phyloP scores from a whole-genome alignment of 1,140 invertebrate species.

The Sarcophaga bullata region DNA sequence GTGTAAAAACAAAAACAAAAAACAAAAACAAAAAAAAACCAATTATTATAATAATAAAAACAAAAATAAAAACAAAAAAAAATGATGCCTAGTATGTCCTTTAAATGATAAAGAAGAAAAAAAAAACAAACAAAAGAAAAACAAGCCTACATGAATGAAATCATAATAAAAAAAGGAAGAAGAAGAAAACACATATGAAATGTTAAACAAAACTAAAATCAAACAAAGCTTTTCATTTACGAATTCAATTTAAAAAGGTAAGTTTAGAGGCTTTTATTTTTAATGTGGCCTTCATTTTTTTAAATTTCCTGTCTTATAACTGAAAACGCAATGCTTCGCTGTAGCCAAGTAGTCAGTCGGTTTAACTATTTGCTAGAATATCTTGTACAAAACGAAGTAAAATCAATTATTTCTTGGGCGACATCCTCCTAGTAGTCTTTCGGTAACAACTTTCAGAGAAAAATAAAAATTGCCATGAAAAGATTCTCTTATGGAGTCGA shows the following conservation, averaged over 20 bases:
- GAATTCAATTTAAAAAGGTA: neutral
- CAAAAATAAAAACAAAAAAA: neutral
- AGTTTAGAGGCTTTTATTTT: neutral
- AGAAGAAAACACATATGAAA: conserved; percentile 38
- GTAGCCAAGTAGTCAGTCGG: too few species aligned
- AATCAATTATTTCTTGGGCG: too few species aligned
- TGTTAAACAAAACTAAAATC: conserved; percentile 36
- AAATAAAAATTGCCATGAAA: too few species aligned
- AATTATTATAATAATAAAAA: conserved; percentile 11
- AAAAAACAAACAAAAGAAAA: conserved; percentile 1
- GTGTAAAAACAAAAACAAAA: conserved; percentile 30
- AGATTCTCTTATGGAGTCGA: too few species aligned
- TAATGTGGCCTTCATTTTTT: too few species aligned
- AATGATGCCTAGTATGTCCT: conserved; percentile 39
- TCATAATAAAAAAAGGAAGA: conserved; percentile 28
- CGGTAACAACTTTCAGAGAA: too few species aligned
- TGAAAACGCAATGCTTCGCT: neutral
- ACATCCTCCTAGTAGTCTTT: too few species aligned
- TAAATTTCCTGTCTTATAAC: neutral
- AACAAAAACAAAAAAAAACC: conserved; percentile 16
- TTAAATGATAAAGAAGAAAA: conserved; percentile 22
- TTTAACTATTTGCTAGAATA: too few species aligned
- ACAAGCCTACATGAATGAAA: conserved; percentile 36
- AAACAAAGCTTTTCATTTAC: neutral
- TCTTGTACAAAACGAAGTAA: too few species aligned